Conservation (phyloP, 2,888 invertebrate genomes). For the Cosmopolites sordidus region DNA sequence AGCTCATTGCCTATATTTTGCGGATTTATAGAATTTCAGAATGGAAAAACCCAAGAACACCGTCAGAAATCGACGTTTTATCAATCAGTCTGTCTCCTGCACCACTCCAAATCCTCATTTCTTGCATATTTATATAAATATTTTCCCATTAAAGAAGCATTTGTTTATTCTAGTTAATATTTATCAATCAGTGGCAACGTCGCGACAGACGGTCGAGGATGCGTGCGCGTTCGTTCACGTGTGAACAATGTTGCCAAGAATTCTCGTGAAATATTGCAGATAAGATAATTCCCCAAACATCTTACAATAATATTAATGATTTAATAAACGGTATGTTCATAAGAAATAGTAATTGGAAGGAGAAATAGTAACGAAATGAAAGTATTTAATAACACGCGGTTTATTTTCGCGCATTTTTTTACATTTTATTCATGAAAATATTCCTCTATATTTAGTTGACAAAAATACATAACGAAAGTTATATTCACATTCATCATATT, state of each 20-base stretch:
- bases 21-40: background rate
- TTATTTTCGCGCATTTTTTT: no score
- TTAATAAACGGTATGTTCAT: no score
- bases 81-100: background rate
- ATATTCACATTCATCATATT: no score
- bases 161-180: background rate
- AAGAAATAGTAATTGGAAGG: no score
- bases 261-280: no score
- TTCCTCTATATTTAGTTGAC: no score
- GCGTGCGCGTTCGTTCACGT: slow-evolving; percentile 46
- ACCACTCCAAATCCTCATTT: background rate
- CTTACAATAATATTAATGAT: no score
- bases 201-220: slow-evolving; percentile 28
- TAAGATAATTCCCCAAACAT: no score
- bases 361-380: no score
- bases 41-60: background rate
- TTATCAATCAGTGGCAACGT: slow-evolving; percentile 21
- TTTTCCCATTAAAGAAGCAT: background rate
- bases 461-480: no score
- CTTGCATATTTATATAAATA: background rate
- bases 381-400: no score
- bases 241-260: slow-evolving; percentile 35
- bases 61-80: background rate
- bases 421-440: no score
- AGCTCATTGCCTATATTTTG: background rate